Evolutionary conservation across 2,888 invertebrate genomes (phyloP).

Genomic region (Flexamia atlantica): DNA sequence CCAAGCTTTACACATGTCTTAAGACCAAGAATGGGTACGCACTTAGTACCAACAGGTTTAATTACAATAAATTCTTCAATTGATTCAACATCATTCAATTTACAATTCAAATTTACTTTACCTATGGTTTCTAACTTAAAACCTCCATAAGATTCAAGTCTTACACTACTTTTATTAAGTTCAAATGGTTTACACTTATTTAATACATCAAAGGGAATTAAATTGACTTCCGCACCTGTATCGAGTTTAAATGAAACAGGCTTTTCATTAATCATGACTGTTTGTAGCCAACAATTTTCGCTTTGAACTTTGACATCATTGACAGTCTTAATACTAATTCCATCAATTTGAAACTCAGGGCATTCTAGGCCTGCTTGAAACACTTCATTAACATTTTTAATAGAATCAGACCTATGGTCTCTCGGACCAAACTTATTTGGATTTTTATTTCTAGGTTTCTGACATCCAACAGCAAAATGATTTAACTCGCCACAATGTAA

Average conservation of each 20-base stretch:
- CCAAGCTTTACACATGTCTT: not conserved
- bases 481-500: not conserved
- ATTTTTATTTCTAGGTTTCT: not conserved
- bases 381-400: not conserved
- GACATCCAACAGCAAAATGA: constrained; percentile 30
- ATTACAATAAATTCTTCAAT: not conserved
- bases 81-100: not conserved
- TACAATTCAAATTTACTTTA: not conserved
- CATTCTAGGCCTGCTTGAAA: not conserved
- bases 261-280: not conserved
- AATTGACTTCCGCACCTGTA: not conserved
- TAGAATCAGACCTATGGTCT: not conserved
- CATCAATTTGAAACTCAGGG: not conserved
- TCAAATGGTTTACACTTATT: not conserved
- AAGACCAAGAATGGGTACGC: not conserved
- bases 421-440: not conserved
- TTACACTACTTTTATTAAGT: not conserved
- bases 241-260: constrained; percentile 21
- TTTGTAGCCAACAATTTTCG: not conserved
- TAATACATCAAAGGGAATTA: not conserved
- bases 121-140: constrained; percentile 19
- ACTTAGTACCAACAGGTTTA: constrained; percentile 25
- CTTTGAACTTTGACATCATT: not conserved
- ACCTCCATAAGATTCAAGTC: constrained; percentile 42
- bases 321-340: not conserved